Evolutionary conservation across 2,888 invertebrate species (phyloP), one percentile per base, ranked within the genome.

Genomic region (Salticus scenicus): DNA sequence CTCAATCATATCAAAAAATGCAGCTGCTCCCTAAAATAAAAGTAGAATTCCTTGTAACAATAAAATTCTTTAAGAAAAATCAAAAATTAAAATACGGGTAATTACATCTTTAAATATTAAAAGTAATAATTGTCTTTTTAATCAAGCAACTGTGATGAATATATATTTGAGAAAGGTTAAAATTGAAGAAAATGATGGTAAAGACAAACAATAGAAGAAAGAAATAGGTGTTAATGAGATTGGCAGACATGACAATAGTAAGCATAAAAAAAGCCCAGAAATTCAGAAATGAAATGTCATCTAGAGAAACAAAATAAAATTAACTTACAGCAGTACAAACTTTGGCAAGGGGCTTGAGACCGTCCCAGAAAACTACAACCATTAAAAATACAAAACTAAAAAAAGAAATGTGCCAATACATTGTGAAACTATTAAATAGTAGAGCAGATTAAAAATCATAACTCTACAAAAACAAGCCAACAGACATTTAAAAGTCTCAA

Each of bases 1-100:
- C 90, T 97, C 97, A 88, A 97, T 93, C 95, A 97, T 97, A 91
- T 97, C 97, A 91, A 96, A 97, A 79, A 97, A 91, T 66, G 96
- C 95, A 89, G 95, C 95, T 67, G 94, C 93, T 83, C 93, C 92
- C 92, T 93, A 91, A 41, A 89, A 89, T 24, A 47, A 17, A 47
- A 47, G 17, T 47, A 47, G 17, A 47, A 17, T 28, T 64, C 30
- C 64, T 74, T 76, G 66, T 77, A 51, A 51, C 42, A 77, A 69
- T 31, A 24, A 42, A 37, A 33, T 24, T 14, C 20, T 41, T 12
- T 63, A n/a, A 42, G 12, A 28, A 67, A 76, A 33, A 41, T 31
- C 17, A 0, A 20, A 33, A 69, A 24, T 27, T 24, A 63, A 37
- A 37, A 7, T 37, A 7, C 4, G 37, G 7, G 10, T 37, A 10